Percentiles rank a stretch among this genome's conserved stretches.
Evolutionary conservation across 2,113 vertebrate genomes (phyloP).

Genomic region (Chaetodon trifascialis): DNA sequence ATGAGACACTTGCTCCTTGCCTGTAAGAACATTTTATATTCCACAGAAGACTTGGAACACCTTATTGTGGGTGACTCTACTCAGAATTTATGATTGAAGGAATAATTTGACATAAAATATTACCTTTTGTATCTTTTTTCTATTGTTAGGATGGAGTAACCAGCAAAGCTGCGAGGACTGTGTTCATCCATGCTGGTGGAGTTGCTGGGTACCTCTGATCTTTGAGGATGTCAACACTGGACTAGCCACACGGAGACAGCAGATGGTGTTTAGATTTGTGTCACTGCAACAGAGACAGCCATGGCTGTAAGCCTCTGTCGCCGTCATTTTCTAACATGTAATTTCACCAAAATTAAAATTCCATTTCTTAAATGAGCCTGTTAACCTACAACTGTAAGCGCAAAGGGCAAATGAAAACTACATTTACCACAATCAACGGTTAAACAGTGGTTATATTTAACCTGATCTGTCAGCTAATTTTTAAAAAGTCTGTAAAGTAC

Average conservation of each 20-base stretch:
- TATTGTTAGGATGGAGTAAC: too few relatives aligned
- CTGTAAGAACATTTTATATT: neutral
- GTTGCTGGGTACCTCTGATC: neutral
- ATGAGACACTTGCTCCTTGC: neutral
- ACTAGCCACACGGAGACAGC: neutral
- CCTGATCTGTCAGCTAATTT: neutral
- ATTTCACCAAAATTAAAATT: neutral
- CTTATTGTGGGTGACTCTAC: neutral
- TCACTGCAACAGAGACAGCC: neutral
- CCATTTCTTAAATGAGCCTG: neutral
- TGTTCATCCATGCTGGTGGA: neutral
- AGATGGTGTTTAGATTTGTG: slow-evolving; percentile 24
- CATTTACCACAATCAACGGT: neutral
- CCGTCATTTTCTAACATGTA: neutral
- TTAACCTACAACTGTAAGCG: neutral
- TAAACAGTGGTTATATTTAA: neutral
- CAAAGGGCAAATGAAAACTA: neutral
- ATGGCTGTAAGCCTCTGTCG: neutral
- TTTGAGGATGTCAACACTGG: slow-evolving; percentile 8
- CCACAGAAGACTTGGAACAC: neutral
- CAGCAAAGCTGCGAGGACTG: neutral
- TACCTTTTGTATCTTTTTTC: neutral
- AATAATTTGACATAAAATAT: neutral
- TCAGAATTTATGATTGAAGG: neutral
- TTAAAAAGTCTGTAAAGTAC: neutral